Evolutionary conservation across 1,140 invertebrate genomes (phyloP).

Genomic region (Rhyzopertha dominica): DNA sequence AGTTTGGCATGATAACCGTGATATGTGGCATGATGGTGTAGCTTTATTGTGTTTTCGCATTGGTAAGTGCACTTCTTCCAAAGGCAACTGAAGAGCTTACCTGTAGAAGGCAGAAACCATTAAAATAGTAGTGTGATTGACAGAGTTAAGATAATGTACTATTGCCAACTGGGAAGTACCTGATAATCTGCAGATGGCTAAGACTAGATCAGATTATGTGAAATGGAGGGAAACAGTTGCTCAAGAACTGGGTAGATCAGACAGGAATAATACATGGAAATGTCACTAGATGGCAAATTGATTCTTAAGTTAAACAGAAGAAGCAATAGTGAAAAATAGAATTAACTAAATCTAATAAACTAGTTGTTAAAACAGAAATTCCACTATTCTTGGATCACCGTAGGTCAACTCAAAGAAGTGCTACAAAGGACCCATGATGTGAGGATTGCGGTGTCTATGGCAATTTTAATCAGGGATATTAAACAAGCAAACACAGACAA

Average conservation of each 20-base stretch:
- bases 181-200: neutral
- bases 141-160: constrained; percentile 2
- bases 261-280: constrained; percentile 5
- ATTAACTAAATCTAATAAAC: too few species aligned
- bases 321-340: too few species aligned
- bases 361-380: too few species aligned
- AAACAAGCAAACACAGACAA: too few species aligned
- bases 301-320: too few species aligned
- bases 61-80: constrained; percentile 25
- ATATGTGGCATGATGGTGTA: constrained; percentile 62
- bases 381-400: too few species aligned
- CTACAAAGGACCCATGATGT: too few species aligned
- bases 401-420: too few species aligned
- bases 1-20: constrained; percentile 72
- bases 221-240: constrained; percentile 5
- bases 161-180: constrained; percentile 1
- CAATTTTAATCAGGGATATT: too few species aligned
- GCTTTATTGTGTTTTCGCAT: constrained; percentile 6
- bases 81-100: constrained; percentile 17
- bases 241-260: neutral
- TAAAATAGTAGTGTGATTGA: neutral
- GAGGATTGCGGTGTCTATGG: too few species aligned
- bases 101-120: constrained; percentile 3
- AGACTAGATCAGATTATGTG: constrained; percentile 12
- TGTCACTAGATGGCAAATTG: neutral